Evolutionary conservation across 2,888 invertebrate genomes (phyloP), one percentile per base, ranked within the genome.

Genomic region (Lasioglossum zephyrum): DNA sequence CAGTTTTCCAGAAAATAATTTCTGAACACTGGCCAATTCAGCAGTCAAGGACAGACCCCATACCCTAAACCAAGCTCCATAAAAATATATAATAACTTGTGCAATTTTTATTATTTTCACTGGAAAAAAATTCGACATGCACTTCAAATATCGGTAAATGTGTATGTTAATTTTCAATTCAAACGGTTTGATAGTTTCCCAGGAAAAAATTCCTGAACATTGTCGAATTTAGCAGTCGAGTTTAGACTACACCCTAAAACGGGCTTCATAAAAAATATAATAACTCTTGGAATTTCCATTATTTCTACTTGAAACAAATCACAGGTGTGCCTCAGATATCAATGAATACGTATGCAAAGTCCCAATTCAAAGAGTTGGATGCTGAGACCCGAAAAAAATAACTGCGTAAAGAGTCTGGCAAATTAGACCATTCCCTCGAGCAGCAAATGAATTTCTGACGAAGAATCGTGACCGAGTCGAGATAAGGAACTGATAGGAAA

Each of bases 1-100:
- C 9, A 57, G n/a, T 57, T n/a, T 9, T 2, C 0, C 0, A 1
- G n/a, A n/a, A 4, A n/a, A 9, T 1, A 9, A n/a, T 22, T 57
- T 2, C 47, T 16, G 4, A 47, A 47, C 0, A 16, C 13, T 47
- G 13, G 13, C 16, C 4, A 47, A 16, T 47, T 4, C 0, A 16
- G 0, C 47, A 47, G 0, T 47, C 13, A 13, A 47, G 0, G 16
- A 0, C 4, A 13, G 47, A 47, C 47, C 13, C 47, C 13, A 16
- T 4, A 13, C 16, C 16, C 47, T 47, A 47, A 47, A 47, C 13
- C 47, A 4, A 47, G 13, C 47, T 16, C 4, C 47, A 47, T 13
- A 39, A 39, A 39, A 39, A 39, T 31, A 39, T 39, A 39, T 4
- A 47, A 47, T 16, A 53, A 53, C 22, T 53, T 0, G 0, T n/a